These are phyloP conservation scores for Tetheella fluctuosa DNA, from an alignment of 2,888 invertebrate species.

Conservation along the genomic window DNA sequence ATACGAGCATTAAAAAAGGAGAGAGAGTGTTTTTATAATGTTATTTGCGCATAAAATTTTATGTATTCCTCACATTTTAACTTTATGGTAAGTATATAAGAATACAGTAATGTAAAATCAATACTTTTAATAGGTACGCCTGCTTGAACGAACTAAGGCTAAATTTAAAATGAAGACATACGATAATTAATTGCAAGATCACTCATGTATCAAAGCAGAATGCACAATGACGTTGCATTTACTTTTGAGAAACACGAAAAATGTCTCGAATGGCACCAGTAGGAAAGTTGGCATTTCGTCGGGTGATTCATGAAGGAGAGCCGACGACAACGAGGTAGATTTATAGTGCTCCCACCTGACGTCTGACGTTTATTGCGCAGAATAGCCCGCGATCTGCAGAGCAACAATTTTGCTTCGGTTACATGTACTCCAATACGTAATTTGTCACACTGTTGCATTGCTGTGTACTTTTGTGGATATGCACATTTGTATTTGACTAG, in stretches of 20 bases:
- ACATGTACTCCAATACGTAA: slow-evolving; percentile 40
- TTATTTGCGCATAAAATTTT: slow-evolving; percentile 33
- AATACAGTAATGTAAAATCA: background rate
- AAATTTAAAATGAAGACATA: too few species aligned
- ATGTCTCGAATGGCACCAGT: slow-evolving; percentile 34
- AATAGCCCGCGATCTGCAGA: slow-evolving; percentile 49
- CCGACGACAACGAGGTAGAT: slow-evolving; percentile 59
- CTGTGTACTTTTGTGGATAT: slow-evolving; percentile 29
- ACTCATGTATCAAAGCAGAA: background rate
- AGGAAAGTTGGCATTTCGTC: slow-evolving; percentile 58
- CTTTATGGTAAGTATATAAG: background rate
- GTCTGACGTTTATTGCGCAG: slow-evolving; percentile 70
- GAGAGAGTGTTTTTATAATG: slow-evolving; percentile 34
- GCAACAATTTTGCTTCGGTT: slow-evolving; percentile 48
- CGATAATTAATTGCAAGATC: background rate
- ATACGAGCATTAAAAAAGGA: slow-evolving; percentile 36
- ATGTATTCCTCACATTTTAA: slow-evolving; percentile 13
- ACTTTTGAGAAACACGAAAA: slow-evolving; percentile 31
- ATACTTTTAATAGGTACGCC: background rate
- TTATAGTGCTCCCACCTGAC: slow-evolving; percentile 68
- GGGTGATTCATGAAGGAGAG: slow-evolving; percentile 68
- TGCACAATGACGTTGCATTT: slow-evolving; percentile 15
- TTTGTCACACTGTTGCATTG: slow-evolving; percentile 37
- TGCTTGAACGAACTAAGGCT: background rate
- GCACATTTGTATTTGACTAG: slow-evolving; percentile 5